Percentiles rank a stretch among this genome's conserved stretches.
Evolutionary conservation across 2,113 vertebrate genomes (phyloP).

Genomic region (Dissostichus mawsoni): DNA sequence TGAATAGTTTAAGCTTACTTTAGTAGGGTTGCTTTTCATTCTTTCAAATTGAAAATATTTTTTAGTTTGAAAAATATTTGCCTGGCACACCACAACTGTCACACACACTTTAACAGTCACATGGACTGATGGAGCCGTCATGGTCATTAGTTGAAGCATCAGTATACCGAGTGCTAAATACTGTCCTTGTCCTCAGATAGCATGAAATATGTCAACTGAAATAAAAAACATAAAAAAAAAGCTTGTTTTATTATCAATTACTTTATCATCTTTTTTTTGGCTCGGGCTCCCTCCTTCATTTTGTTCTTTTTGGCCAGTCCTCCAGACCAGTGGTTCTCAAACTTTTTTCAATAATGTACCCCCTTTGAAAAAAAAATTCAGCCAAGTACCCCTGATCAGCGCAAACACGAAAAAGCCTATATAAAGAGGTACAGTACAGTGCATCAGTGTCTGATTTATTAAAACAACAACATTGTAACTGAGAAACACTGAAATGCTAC

Average conservation of each 20-base stretch:
- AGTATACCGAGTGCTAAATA: slow-evolving; percentile 27
- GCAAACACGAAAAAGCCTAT: too few relatives aligned
- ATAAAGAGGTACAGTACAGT: too few relatives aligned
- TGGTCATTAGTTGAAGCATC: slow-evolving; percentile 22
- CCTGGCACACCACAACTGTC: background rate
- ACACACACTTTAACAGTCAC: slow-evolving; percentile 40
- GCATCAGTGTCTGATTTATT: too few relatives aligned
- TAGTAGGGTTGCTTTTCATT: background rate
- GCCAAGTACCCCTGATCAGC: too few relatives aligned
- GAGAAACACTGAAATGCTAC: too few relatives aligned
- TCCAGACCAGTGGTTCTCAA: too few relatives aligned
- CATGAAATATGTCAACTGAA: slow-evolving; percentile 33
- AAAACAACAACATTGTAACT: too few relatives aligned
- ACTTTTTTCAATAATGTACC: too few relatives aligned
- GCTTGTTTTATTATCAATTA: background rate
- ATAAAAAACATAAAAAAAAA: slow-evolving; percentile 7
- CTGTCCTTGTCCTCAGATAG: slow-evolving; percentile 36
- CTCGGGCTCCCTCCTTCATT: too few relatives aligned
- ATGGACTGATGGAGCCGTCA: slow-evolving; percentile 27
- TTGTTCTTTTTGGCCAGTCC: too few relatives aligned
- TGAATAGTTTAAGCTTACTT: background rate
- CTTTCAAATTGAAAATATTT: background rate
- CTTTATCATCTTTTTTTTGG: background rate
- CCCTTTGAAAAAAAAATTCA: too few relatives aligned
- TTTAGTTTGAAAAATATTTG: background rate